Conservation (phyloP, 2,113 vertebrate species). For the Sciurus niger region DNA sequence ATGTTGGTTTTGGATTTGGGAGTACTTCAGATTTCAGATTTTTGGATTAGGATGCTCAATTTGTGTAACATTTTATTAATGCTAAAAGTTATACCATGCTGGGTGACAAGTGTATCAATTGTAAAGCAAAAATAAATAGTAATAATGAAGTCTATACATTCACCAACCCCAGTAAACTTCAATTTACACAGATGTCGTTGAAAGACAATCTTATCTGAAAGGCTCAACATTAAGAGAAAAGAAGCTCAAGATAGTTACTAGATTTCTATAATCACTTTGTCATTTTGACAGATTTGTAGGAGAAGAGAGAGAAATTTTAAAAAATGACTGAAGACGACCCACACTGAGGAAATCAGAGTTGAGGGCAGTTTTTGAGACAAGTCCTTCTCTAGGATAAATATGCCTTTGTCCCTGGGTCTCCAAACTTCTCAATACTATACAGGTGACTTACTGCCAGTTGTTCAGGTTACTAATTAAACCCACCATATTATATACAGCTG, state of each 20-base stretch:
- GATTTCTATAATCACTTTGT: background rate
- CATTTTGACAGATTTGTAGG: background rate
- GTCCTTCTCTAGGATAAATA: background rate
- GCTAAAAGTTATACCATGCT: background rate
- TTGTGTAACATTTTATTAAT: background rate
- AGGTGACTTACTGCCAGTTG: background rate
- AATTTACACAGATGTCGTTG: background rate
- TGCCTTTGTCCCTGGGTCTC: background rate
- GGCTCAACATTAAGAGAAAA: background rate
- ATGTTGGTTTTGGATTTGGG: background rate
- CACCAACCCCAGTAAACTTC: background rate
- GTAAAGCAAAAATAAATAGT: background rate
- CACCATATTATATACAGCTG: background rate
- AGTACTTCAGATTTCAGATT: background rate
- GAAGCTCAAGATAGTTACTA: background rate
- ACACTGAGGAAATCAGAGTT: background rate
- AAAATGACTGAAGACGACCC: background rate
- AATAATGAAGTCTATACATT: background rate
- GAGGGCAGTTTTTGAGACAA: background rate
- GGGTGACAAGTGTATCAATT: background rate
- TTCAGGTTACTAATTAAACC: background rate
- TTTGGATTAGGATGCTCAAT: background rate
- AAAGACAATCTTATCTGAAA: background rate
- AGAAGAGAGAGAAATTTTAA: background rate
- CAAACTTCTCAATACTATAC: background rate